Conservation (phyloP, 2,888 invertebrate species). For the Phania funesta region DNA sequence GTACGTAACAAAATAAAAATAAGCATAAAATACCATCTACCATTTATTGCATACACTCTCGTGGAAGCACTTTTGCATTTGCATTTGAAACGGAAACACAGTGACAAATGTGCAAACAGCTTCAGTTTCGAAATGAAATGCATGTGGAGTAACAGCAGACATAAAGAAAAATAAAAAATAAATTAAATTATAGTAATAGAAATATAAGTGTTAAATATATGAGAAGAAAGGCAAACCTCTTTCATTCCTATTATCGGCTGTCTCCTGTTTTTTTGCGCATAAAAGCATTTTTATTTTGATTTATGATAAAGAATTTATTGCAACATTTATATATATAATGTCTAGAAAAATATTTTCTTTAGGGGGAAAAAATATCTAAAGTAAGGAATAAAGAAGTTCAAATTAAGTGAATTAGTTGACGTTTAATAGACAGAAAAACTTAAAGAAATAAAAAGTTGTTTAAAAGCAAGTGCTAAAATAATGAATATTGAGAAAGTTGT, state of each 20-base stretch:
- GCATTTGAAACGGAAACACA: constrained; percentile 45
- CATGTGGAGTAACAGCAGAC: constrained; percentile 12
- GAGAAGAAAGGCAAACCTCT: background rate
- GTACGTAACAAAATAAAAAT: background rate
- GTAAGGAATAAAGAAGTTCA: background rate
- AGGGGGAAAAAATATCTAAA: background rate
- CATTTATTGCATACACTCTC: background rate
- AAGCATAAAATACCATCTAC: constrained; percentile 11
- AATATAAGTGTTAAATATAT: constrained; percentile 21
- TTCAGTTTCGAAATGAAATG: constrained; percentile 25
- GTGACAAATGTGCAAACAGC: constrained; percentile 61
- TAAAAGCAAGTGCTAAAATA: no score
- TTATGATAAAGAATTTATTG: constrained; percentile 43
- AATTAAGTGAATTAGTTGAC: no score
- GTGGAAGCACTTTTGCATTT: background rate
- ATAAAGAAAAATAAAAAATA: background rate
- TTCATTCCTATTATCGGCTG: background rate
- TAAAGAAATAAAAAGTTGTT: no score
- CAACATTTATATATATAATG: constrained; percentile 35
- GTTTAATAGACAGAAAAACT: no score
- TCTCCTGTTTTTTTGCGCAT: background rate
- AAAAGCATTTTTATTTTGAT: constrained; percentile 50
- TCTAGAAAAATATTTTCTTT: constrained; percentile 2
- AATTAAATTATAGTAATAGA: constrained; percentile 49
- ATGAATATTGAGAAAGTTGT: no score